Base-by-base conservation (phyloP, 2,113 vertebrate genomes). In the Pomatostomus ruficeps region DNA sequence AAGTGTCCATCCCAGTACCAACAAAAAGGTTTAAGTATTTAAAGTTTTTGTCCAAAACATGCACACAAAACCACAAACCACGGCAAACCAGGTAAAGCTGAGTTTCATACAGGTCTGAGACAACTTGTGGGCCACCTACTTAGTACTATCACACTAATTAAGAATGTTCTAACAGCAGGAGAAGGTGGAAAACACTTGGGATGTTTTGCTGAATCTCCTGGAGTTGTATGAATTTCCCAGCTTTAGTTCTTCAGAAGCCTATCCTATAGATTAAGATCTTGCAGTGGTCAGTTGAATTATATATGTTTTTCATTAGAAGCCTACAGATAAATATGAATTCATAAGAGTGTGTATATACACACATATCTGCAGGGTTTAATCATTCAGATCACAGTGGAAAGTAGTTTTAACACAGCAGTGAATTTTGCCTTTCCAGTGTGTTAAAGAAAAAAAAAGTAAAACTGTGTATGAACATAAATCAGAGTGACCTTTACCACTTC, bases 391-490 rank as follows among this genome's bases (percentile, higher is more conserved):
- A 94, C 88, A 93, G 57, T 58, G 65, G 86, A 86, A 95, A 96
- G 89, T 80, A 82, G 95, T 83, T 97, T 95, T 67, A 97, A 29
- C 73, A 86, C 87, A 94, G 84, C 93, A 95, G 88, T 72, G 79
- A 96, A 83, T 79, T 92, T 76, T 88, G 48, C 87, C 80, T 95
- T 88, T 96, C 62, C n/a, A 87, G 14, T 21, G 52, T 62, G 43
- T 67, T 78, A 48, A 6, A 43, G 24, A 12, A 55, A 48, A 82
- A 75, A 46, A 57, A 85, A 80, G 38, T 82, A 45, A 43, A 66
- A 11, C 62, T 62, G 61, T 71, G 65, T 89, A 75, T 31, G 76
- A 88, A 91, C 78, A 71, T 95, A 93, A 96, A 94, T 95, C 77
- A 96, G n/a, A 94, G 45, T 54, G 73, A 91, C 70, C 89, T 93